Evolutionary conservation across 2,888 invertebrate species (phyloP).

Genomic region (Cactoblastis cactorum): DNA sequence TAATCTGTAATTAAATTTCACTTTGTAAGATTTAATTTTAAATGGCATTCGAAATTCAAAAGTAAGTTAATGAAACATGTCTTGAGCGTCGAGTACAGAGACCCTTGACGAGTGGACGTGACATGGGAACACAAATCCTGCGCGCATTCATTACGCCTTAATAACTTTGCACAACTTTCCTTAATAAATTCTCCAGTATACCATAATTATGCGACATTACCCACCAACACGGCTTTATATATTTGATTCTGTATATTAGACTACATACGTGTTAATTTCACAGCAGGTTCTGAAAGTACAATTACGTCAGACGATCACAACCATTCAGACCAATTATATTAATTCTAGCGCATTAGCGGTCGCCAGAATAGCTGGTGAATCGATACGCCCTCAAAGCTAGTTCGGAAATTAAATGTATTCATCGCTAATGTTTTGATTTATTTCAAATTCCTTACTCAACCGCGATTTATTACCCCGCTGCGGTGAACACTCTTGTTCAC

Average conservation of each 20-base stretch:
- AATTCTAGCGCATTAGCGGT: conserved; percentile 44
- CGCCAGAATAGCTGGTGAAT: conserved; percentile 38
- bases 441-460: conserved; percentile 33
- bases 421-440: conserved; percentile 53
- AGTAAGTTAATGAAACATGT: conserved; percentile 1
- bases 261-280: conserved; percentile 9
- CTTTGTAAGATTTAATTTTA: neutral
- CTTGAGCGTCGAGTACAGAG: neutral
- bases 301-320: conserved; percentile 1
- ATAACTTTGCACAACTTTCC: conserved; percentile 8
- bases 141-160: conserved; percentile 9
- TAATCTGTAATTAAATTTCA: too few relatives aligned
- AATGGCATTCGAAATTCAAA: neutral
- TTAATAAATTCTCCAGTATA: conserved; percentile 11
- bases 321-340: conserved; percentile 36
- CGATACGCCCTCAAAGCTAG: conserved; percentile 44
- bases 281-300: conserved; percentile 10
- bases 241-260: conserved; percentile 6
- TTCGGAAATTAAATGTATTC: conserved; percentile 59
- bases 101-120: conserved; percentile 9
- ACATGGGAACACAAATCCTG: conserved; percentile 10
- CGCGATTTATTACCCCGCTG: conserved; percentile 26
- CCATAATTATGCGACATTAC: conserved; percentile 12
- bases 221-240: conserved; percentile 5
- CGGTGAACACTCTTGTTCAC: conserved; percentile 13